Conservation (phyloP, 2,797 vertebrate species). For the Melanotaenia parkinsoni region DNA sequence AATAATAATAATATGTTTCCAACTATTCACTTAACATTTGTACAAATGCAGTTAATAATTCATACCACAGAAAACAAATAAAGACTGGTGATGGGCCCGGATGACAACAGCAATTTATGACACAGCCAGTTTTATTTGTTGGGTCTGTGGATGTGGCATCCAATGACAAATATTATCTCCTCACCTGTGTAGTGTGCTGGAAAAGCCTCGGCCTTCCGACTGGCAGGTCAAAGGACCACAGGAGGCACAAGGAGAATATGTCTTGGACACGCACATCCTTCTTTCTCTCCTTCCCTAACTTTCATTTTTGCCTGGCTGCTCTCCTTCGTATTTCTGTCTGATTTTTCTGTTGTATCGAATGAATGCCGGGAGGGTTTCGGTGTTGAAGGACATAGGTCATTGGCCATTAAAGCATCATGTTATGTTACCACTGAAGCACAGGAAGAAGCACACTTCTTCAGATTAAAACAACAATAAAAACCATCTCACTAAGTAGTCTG, state of each 20-base stretch:
- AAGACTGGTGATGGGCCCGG: neutral
- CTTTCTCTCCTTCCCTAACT: neutral
- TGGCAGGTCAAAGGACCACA: slow-evolving; percentile 41
- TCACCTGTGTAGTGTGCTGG: slow-evolving; percentile 47
- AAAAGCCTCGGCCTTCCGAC: slow-evolving; percentile 36
- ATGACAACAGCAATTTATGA: rapidly evolving
- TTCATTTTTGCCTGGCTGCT: slow-evolving; percentile 4
- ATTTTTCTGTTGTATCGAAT: slow-evolving; percentile 45
- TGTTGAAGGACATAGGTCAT: slow-evolving; percentile 7
- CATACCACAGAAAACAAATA: neutral
- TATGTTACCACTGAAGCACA: slow-evolving; percentile 30
- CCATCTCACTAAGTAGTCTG: neutral
- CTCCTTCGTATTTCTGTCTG: slow-evolving; percentile 3
- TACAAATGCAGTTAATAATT: neutral
- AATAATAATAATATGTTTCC: neutral
- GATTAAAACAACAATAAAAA: slow-evolving; percentile 4
- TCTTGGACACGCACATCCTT: slow-evolving; percentile 13
- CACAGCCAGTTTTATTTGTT: neutral
- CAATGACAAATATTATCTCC: slow-evolving; percentile 40
- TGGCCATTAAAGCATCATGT: slow-evolving; percentile 55
- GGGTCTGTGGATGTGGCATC: neutral
- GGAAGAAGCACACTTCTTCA: neutral
- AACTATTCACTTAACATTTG: neutral
- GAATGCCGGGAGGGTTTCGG: slow-evolving; percentile 30
- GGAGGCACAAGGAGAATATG: slow-evolving; percentile 21